A percentile compares a stretch with the other conserved stretches of the same genome.
Conservation (phyloP, 2,888 invertebrate genomes). For the Metallyticus violacea region DNA sequence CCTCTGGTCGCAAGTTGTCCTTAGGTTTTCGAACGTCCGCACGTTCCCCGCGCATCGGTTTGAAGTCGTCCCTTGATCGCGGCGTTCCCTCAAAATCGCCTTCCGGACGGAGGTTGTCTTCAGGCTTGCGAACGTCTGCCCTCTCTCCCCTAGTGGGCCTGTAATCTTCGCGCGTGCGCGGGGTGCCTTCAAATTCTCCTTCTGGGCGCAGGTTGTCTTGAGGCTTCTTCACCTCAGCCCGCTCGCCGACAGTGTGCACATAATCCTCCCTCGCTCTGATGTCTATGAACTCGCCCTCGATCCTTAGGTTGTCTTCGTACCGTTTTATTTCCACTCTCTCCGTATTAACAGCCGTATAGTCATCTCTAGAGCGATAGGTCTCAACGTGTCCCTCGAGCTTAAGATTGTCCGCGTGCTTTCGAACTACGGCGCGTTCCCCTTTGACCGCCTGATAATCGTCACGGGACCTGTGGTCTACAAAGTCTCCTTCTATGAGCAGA, state of each 20-base stretch:
- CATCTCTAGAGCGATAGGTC: slow-evolving; percentile 46
- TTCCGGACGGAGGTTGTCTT: slow-evolving; percentile 58
- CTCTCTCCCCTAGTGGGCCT: slow-evolving; percentile 39
- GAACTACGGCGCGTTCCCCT: slow-evolving; percentile 38
- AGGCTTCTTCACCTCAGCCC: slow-evolving; percentile 31
- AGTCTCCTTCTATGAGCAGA: slow-evolving; percentile 53
- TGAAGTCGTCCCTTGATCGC: slow-evolving; percentile 28
- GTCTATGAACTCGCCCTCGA: slow-evolving; percentile 56
- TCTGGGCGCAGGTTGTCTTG: slow-evolving; percentile 39
- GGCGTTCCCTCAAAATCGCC: slow-evolving; percentile 46
- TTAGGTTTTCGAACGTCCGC: slow-evolving; percentile 40
- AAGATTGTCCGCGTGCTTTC: slow-evolving; percentile 44
- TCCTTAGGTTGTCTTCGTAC: slow-evolving; percentile 53
- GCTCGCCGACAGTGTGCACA: slow-evolving; percentile 35
- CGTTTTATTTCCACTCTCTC: slow-evolving; percentile 64
- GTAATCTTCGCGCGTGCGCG: slow-evolving; percentile 33
- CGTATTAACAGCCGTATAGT: slow-evolving; percentile 57
- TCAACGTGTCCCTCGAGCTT: slow-evolving; percentile 46
- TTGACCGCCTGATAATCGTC: slow-evolving; percentile 44
- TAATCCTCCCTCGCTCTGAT: slow-evolving; percentile 53
- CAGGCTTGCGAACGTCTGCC: slow-evolving; percentile 33
- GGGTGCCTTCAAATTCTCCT: slow-evolving; percentile 40
- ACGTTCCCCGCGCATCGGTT: slow-evolving; percentile 47
- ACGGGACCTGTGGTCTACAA: slow-evolving; percentile 42
- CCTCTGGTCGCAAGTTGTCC: slow-evolving; percentile 51